Percentiles rank a stretch among this genome's conserved stretches.
These are phyloP conservation scores for Celastrina argiolus DNA, from an alignment of 2,888 invertebrate genomes.

Conservation along the genomic window DNA sequence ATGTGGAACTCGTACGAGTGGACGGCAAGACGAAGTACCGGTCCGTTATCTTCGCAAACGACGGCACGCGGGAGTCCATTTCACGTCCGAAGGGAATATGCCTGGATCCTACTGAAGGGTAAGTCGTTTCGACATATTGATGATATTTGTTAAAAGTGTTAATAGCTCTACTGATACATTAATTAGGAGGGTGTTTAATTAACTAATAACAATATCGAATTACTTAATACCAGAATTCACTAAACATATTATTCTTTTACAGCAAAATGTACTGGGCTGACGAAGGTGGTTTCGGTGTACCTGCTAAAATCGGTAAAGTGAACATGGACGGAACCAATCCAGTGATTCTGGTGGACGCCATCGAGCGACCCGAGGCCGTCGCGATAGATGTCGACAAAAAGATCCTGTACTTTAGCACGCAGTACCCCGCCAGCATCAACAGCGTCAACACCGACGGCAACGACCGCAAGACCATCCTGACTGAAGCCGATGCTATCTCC, in stretches of 20 bases:
- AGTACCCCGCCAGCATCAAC: slow-evolving; percentile 83
- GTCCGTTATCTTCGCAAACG: slow-evolving; percentile 91
- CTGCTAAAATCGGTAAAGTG: slow-evolving; percentile 91
- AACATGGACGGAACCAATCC: slow-evolving; percentile 95
- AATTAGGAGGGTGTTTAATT: too few relatives aligned
- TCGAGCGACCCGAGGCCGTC: slow-evolving; percentile 89
- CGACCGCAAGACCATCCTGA: slow-evolving; percentile 81
- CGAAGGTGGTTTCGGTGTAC: slow-evolving; percentile 93
- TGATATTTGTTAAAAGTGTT: not conserved
- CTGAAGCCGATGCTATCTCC: slow-evolving; percentile 83
- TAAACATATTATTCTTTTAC: slow-evolving; percentile 25
- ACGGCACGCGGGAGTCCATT: slow-evolving; percentile 90
- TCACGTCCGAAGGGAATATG: slow-evolving; percentile 92
- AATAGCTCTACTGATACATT: too few relatives aligned
- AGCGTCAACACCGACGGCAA: slow-evolving; percentile 86
- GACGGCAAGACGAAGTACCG: slow-evolving; percentile 91
- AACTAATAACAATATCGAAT: too few relatives aligned
- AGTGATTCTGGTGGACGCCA: slow-evolving; percentile 82
- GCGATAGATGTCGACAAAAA: slow-evolving; percentile 90
- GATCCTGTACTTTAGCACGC: slow-evolving; percentile 92
- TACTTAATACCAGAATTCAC: too few relatives aligned
- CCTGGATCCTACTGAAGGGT: slow-evolving; percentile 95
- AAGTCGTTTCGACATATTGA: slow-evolving; percentile 41
- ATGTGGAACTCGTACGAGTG: slow-evolving; percentile 91
- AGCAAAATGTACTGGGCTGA: slow-evolving; percentile 97